These are phyloP conservation scores for Amphipyra tragopoginis DNA, from an alignment of 2,888 invertebrate species.

Conservation along the genomic window DNA sequence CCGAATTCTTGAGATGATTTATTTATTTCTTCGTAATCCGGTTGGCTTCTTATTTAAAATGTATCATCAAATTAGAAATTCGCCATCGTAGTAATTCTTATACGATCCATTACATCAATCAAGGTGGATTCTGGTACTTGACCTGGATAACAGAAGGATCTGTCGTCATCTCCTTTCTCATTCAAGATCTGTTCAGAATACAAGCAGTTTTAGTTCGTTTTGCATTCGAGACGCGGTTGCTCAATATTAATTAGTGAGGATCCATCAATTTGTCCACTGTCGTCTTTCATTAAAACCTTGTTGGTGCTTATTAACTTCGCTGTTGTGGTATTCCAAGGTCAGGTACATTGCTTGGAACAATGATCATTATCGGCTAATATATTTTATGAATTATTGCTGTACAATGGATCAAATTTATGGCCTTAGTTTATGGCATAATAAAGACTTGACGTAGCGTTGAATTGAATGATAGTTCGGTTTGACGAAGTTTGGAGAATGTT, in stretches of 20 bases:
- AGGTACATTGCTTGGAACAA: conserved; percentile 20
- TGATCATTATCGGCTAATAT: conserved; percentile 22
- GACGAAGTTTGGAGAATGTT: neutral
- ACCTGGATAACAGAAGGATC: conserved; percentile 17
- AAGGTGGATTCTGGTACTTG: no score
- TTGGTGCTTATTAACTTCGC: conserved; percentile 30
- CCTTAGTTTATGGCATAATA: neutral
- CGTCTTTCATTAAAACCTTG: conserved; percentile 44
- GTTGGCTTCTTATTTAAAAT: no score
- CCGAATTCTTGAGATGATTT: no score
- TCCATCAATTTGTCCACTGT: conserved; percentile 61
- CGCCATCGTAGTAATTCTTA: no score
- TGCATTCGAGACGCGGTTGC: conserved; percentile 27
- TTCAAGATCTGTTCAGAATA: conserved; percentile 19
- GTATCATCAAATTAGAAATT: no score
- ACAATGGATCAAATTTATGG: conserved; percentile 5
- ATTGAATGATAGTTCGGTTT: neutral
- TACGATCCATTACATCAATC: no score
- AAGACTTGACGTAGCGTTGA: neutral
- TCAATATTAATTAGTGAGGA: conserved; percentile 55
- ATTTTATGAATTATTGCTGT: conserved; percentile 37
- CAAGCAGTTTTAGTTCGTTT: conserved; percentile 23
- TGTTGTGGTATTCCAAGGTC: conserved; percentile 36
- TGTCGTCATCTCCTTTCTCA: conserved; percentile 12
- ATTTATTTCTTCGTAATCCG: no score